Percentiles rank a stretch among this genome's conserved stretches.
These are phyloP conservation scores for Odontocerum albicorne DNA, from an alignment of 2,888 invertebrate species.

Conservation along the genomic window DNA sequence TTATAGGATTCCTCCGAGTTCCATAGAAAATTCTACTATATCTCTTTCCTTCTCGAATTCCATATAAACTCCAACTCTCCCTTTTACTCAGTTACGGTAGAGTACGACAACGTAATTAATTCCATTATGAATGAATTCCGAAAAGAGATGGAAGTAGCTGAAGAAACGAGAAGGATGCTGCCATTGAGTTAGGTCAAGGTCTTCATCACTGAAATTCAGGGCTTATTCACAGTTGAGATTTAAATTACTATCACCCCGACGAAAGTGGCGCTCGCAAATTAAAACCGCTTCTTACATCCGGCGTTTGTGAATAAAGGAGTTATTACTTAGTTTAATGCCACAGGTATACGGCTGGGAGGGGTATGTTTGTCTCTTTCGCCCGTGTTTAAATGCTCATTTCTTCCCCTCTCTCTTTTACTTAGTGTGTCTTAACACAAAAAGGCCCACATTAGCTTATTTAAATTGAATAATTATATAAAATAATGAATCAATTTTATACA, in stretches of 20 bases:
- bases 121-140: slow-evolving; percentile 35
- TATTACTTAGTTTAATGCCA: slow-evolving; percentile 30
- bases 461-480: too few species aligned
- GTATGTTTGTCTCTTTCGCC: slow-evolving; percentile 22
- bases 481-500: too few species aligned
- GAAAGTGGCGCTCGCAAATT: slow-evolving; percentile 26
- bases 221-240: slow-evolving; percentile 30
- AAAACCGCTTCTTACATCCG: slow-evolving; percentile 25
- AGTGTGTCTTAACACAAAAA: too few species aligned
- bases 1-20: too few species aligned
- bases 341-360: slow-evolving; percentile 18
- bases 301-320: slow-evolving; percentile 33
- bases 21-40: too few species aligned
- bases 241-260: slow-evolving; percentile 28
- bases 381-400: slow-evolving; percentile 17
- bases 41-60: not conserved
- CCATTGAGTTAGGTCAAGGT: slow-evolving; percentile 33
- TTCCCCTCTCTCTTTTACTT: slow-evolving; percentile 11
- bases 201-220: slow-evolving; percentile 30
- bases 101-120: slow-evolving; percentile 35
- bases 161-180: slow-evolving; percentile 18
- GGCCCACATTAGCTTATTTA: too few species aligned
- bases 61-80: not conserved
- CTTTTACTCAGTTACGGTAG: too few species aligned
- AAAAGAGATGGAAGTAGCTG: slow-evolving; percentile 4